Percentiles rank a stretch among this genome's conserved stretches.
These are phyloP conservation scores for Sceloporus tristichus DNA, from an alignment of 2,113 vertebrate genomes.

Conservation along the genomic window DNA sequence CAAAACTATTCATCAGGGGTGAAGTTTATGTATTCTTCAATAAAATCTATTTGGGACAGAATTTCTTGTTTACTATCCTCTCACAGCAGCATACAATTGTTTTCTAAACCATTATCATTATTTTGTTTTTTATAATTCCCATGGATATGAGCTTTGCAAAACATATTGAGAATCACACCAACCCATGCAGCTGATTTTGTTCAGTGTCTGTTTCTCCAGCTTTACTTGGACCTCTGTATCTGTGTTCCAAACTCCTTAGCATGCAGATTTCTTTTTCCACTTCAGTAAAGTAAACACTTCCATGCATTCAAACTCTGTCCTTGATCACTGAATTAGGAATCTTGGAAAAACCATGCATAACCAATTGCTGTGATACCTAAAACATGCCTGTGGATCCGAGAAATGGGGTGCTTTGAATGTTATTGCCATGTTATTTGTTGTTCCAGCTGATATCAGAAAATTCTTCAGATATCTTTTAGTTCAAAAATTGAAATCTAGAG, in stretches of 20 bases:
- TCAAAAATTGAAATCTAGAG: background rate
- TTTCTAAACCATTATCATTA: background rate
- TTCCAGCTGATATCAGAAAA: background rate
- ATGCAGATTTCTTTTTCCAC: background rate
- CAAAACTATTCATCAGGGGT: background rate
- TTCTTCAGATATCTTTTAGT: background rate
- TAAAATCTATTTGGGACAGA: background rate
- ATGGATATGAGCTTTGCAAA: background rate
- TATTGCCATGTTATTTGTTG: background rate
- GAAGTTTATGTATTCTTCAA: background rate
- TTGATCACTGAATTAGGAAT: background rate
- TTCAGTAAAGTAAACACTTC: background rate
- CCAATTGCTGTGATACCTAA: too few species aligned
- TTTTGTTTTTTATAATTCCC: too few species aligned
- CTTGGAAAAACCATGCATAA: background rate
- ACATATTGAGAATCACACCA: background rate
- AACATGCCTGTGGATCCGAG: background rate
- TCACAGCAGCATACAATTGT: background rate
- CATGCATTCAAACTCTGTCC: background rate
- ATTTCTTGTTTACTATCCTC: background rate
- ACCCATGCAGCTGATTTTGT: background rate
- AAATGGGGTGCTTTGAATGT: background rate
- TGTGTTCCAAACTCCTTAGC: background rate
- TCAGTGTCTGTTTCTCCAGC: too few species aligned
- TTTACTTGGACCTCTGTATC: background rate